Percentiles rank a stretch among this genome's conserved stretches.
phyloP scores from a whole-genome alignment of 2,797 vertebrate genomes.

The Meriones psammophilus region DNA sequence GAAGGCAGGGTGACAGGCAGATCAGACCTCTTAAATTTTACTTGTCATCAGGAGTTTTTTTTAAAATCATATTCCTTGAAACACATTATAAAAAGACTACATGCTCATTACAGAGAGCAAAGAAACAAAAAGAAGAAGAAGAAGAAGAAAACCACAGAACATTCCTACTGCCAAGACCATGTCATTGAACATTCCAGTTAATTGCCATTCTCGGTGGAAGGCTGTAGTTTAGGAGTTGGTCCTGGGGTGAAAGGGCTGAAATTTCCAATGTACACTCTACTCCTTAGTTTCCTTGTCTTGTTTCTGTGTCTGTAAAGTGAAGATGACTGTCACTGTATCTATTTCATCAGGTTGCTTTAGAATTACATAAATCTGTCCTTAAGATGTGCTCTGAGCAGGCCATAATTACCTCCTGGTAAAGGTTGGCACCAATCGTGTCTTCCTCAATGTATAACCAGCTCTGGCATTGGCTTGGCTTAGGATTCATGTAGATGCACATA shows the following conservation, averaged over 20 bases:
- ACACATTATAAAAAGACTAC: background rate
- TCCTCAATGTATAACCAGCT: background rate
- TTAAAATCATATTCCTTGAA: conserved; percentile 1
- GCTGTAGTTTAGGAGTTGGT: background rate
- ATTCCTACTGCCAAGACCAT: background rate
- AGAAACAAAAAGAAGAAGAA: background rate
- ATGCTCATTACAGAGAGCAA: conserved; percentile 7
- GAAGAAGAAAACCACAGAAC: background rate
- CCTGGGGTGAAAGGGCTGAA: background rate
- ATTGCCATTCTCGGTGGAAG: rapidly evolving
- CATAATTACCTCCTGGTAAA: conserved; percentile 48
- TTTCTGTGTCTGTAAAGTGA: conserved; percentile 21
- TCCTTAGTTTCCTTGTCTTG: background rate
- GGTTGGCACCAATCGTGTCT: conserved; percentile 38
- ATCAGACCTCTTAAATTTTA: background rate
- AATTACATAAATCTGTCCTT: conserved; percentile 49
- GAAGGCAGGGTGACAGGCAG: background rate
- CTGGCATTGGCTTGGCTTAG: conserved; percentile 9
- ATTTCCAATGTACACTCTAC: background rate
- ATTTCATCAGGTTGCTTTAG: conserved; percentile 6
- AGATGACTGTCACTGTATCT: background rate
- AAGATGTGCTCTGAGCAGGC: background rate
- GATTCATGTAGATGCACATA: conserved; percentile 27
- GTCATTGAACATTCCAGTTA: background rate
- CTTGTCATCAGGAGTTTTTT: conserved; percentile 8